Conservation (phyloP, 2,797 vertebrate species). For the Cirrhinus molitorella region DNA sequence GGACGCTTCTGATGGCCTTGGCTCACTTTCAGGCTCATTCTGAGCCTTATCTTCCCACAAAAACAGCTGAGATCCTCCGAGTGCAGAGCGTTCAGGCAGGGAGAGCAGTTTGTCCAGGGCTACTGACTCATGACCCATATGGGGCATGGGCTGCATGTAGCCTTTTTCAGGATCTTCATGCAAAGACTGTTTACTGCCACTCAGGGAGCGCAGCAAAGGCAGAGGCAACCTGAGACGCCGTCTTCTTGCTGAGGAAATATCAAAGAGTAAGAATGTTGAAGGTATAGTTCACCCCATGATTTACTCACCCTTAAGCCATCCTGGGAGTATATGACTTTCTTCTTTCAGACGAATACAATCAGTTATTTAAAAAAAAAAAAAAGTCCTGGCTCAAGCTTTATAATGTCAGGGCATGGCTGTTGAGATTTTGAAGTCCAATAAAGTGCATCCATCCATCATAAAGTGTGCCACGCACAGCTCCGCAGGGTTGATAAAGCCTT, state of each 20-base stretch:
- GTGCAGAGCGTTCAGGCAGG: conserved; percentile 73
- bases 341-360: too few species aligned
- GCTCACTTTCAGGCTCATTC: conserved; percentile 24
- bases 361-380: too few species aligned
- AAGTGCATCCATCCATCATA: too few species aligned
- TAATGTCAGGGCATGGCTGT: too few species aligned
- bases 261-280: neutral
- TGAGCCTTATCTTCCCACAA: conserved; percentile 63
- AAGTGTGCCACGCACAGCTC: too few species aligned
- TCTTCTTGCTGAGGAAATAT: conserved; percentile 66
- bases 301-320: too few species aligned
- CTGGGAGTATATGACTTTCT: too few species aligned
- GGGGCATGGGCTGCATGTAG: conserved; percentile 65
- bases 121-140: conserved; percentile 79
- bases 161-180: conserved; percentile 74
- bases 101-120: conserved; percentile 81
- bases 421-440: too few species aligned
- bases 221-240: conserved; percentile 80
- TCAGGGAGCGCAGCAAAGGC: conserved; percentile 78
- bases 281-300: too few species aligned
- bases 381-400: too few species aligned
- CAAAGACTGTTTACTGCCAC: conserved; percentile 71
- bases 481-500: too few species aligned
- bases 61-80: conserved; percentile 54
- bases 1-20: conserved; percentile 19